Evolutionary conservation across 1,140 invertebrate genomes (phyloP), one percentile per base, ranked within the genome.

Genomic region (Drosophila bipectinata): DNA sequence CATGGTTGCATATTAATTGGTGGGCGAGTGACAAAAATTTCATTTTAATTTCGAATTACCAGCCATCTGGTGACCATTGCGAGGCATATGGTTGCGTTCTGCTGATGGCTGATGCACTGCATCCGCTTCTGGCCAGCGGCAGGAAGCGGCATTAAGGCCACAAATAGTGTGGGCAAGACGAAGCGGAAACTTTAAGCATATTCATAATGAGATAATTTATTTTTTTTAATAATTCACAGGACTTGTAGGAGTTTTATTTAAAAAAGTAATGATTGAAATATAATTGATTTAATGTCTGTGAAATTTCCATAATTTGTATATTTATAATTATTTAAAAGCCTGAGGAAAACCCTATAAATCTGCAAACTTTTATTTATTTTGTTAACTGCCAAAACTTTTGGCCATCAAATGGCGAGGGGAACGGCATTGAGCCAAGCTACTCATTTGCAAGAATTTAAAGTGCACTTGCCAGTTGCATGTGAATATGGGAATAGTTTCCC

Each of bases 401-500:
- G 60, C 71, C 39, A 53, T 72, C 49, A 61, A 72, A 72, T n/a
- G 7, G 12, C 10, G 48, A 55, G 45, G 12, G 47, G 14, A 18
- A 47, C 52, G 39, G 75, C 61, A 79, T 58, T 72, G 55, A 81
- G 61, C 37, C 54, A 72, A 61, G 72, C 62, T 51, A 82, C 77
- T 88, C 88, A 90, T 90, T 90, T 90, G 88, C 80, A 88, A 90
- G 88, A 90, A 90, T 90, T 90, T 90, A 90, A 90, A 90, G 83
- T 90, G 81, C 88, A 90, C 88, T 90, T 90, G 74, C 60, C 62
- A 88, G 78, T 72, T 87, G 77, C 78, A 81, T 77, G 62, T 26
- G 81, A 63, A 71, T 67, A 57, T 74, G 64, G n/a, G 59, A 77
- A 84, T 80, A 85, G 54, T 85, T 76, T 74, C 41, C 81, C 85